A percentile compares a stretch with the other conserved stretches of the same genome.
Evolutionary conservation across 2,888 invertebrate genomes (phyloP).

Genomic region (Hirtodrosophila alboralis): DNA sequence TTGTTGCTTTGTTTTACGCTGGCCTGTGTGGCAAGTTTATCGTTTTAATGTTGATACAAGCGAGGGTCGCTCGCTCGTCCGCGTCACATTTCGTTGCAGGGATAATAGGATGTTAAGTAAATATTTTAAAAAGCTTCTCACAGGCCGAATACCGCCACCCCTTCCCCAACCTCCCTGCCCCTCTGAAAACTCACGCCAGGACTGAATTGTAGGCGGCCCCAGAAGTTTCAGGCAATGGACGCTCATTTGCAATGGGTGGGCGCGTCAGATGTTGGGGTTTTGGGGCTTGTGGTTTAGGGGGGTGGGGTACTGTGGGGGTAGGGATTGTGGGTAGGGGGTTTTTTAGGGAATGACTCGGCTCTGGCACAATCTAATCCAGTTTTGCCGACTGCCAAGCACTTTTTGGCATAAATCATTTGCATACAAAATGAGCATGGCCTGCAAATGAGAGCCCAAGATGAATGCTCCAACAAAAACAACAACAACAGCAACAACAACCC

Average conservation of each 20-base stretch:
- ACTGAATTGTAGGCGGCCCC: constrained; percentile 58
- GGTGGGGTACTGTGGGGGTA: not conserved
- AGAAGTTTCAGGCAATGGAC: constrained; percentile 60
- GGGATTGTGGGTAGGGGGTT: constrained; percentile 11
- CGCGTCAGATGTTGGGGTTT: constrained; percentile 5
- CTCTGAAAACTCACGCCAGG: not conserved
- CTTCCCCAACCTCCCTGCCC: not conserved
- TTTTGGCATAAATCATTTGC: constrained; percentile 83
- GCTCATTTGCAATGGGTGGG: constrained; percentile 56
- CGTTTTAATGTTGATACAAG: constrained; percentile 79
- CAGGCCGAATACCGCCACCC: constrained; percentile 6
- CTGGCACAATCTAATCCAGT: constrained; percentile 78
- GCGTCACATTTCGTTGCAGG: constrained; percentile 57
- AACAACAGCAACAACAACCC: constrained; percentile 40
- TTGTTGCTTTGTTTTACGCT: too few relatives aligned
- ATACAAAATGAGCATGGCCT: constrained; percentile 80
- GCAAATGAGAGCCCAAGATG: constrained; percentile 74
- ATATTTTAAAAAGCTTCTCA: constrained; percentile 71
- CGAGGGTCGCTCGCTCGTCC: constrained; percentile 66
- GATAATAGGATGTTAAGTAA: constrained; percentile 81
- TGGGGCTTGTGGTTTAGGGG: constrained; percentile 1
- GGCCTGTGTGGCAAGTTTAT: constrained; percentile 68
- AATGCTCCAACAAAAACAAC: constrained; percentile 55
- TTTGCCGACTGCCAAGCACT: constrained; percentile 69
- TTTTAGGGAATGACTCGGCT: constrained; percentile 61